Base-by-base conservation (phyloP, 64 coral and sea anemone genomes). In the Stichodactyla helianthus region DNA sequence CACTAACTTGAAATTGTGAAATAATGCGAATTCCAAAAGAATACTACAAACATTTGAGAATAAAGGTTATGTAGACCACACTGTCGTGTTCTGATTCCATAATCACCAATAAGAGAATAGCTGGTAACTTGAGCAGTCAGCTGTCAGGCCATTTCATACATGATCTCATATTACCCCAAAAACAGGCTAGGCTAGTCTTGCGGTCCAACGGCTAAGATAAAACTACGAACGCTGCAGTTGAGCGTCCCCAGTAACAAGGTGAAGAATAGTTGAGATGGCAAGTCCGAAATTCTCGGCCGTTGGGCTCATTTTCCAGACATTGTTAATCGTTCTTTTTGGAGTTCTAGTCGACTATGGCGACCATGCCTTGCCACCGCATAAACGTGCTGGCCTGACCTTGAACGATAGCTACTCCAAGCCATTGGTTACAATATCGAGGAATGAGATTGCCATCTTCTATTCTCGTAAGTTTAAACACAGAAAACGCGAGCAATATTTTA, bases 291-390 rank as follows among this genome's bases (percentile, higher is more conserved):
- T 95, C 22, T 83, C 83, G n/a, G 18, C 77, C 19, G n/a, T 78
- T n/a, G 82, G 70, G 4, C 56, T 52, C 12, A 27, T 87, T 5
- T 77, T 95, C 7, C 90, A 95, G 52, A 22, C 85, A 9, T 8
- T 92, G 4, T 71, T 95, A 7, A 78, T 95, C 7, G 86, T 89
- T 12, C 56, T 95, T 17, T 95, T 92, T 77, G 90, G 54, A 0
- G 90, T 92, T 6, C 44, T 92, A 11, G 88, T 89, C 7, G 86
- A 89, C 13, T 95, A 95, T 80, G 94, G 94, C 1, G 91, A 95
- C 1, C 71, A 86, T 31, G 90, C 94, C 4, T 53, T 87, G 19
- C 94, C 93, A 15, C 86, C 83, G 5, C 82, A 91, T 52, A 71
- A 51, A 10, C 53, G 77, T 6, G 44, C 25, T 4, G 78, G 78